Evolutionary conservation across 2,888 invertebrate genomes (phyloP).

Genomic region (Merodon equestris): DNA sequence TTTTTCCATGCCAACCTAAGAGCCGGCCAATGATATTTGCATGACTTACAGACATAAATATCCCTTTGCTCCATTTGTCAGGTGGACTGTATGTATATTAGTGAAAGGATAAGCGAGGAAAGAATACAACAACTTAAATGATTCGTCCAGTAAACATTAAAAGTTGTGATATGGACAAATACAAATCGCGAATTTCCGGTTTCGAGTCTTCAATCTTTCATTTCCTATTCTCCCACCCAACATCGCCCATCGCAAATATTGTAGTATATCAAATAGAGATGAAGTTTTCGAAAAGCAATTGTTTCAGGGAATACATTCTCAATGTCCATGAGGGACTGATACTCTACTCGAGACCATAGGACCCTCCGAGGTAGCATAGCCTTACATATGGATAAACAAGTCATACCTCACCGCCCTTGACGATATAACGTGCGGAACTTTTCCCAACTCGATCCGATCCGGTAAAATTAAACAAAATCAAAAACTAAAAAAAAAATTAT

Average conservation of each 20-base stretch:
- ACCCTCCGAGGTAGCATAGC: slow-evolving; percentile 7
- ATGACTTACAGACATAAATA: slow-evolving; percentile 43
- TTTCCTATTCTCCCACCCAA: background rate
- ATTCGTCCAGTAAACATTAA: slow-evolving; percentile 29
- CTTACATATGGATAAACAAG: slow-evolving; percentile 45
- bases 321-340: background rate
- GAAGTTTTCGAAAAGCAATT: slow-evolving; percentile 37
- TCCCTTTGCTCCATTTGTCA: slow-evolving; percentile 49
- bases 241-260: background rate
- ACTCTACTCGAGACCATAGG: slow-evolving; percentile 22
- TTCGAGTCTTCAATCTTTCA: slow-evolving; percentile 8
- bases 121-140: background rate
- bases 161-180: slow-evolving; percentile 27
- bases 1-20: slow-evolving; percentile 31
- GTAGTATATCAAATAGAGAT: slow-evolving; percentile 18
- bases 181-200: slow-evolving; percentile 41
- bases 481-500: slow-evolving; percentile 30
- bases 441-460: slow-evolving; percentile 32
- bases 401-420: slow-evolving; percentile 21
- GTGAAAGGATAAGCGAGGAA: slow-evolving; percentile 1
- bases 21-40: slow-evolving; percentile 37
- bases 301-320: slow-evolving; percentile 22
- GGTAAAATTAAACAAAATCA: background rate
- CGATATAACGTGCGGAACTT: slow-evolving; percentile 52
- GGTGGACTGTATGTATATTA: slow-evolving; percentile 31